These are phyloP conservation scores for Sinocyclocheilus anshuiensis DNA, from an alignment of 2,113 vertebrate genomes.

Conservation along the genomic window DNA sequence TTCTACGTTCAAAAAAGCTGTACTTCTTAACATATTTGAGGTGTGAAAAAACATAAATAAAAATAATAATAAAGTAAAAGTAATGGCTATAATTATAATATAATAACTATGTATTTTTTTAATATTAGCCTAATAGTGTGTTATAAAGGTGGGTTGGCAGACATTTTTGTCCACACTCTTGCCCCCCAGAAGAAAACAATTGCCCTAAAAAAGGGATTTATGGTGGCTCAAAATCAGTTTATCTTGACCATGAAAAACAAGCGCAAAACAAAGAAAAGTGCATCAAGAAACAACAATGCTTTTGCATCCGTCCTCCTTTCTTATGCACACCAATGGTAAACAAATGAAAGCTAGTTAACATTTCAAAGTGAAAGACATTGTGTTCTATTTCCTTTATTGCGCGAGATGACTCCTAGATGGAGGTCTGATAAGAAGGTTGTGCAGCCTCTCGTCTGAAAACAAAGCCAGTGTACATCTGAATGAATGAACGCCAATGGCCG, in stretches of 20 bases:
- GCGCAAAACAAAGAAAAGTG: neutral
- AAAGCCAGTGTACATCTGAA: slow-evolving; percentile 34
- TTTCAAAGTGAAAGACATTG: neutral
- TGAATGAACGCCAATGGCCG: neutral
- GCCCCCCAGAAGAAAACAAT: neutral
- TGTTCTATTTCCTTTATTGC: slow-evolving; percentile 24
- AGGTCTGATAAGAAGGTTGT: neutral
- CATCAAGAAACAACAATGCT: slow-evolving; percentile 7
- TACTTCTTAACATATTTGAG: no score
- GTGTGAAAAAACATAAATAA: no score
- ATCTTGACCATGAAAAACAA: neutral
- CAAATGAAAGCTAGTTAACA: slow-evolving; percentile 21
- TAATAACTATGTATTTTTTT: neutral
- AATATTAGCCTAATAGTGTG: neutral
- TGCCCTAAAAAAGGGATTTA: neutral
- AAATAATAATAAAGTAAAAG: no score
- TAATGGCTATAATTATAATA: no score
- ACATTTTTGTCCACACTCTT: neutral
- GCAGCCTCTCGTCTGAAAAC: slow-evolving; percentile 1
- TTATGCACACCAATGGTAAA: slow-evolving; percentile 8
- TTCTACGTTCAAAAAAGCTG: no score
- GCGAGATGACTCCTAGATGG: slow-evolving; percentile 2
- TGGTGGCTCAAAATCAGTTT: slow-evolving; percentile 20
- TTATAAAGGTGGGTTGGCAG: neutral
- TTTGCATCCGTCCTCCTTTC: neutral